A percentile compares a stretch with the other conserved stretches of the same genome.
Evolutionary conservation across 2,113 vertebrate species (phyloP).

Genomic region (Oxyruncus cristatus): DNA sequence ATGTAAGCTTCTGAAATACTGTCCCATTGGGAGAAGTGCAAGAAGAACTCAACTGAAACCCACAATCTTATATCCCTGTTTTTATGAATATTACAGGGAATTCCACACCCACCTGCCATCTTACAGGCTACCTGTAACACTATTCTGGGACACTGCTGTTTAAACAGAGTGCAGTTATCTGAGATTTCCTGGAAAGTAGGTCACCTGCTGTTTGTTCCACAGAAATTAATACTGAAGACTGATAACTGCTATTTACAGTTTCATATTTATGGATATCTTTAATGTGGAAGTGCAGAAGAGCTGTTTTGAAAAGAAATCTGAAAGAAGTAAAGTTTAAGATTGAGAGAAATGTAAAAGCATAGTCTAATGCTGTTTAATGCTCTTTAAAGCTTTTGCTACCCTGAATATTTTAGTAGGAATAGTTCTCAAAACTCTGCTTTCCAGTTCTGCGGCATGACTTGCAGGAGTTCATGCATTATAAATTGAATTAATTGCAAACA

Average conservation of each 20-base stretch:
- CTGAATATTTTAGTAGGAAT: not conserved
- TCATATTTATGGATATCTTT: not conserved
- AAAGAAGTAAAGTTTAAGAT: not conserved
- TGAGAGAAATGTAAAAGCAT: not conserved
- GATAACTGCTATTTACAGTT: not conserved
- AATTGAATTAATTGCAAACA: not conserved
- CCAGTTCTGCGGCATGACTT: not conserved
- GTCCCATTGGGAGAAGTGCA: not conserved
- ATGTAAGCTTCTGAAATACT: not conserved
- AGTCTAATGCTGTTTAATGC: not conserved
- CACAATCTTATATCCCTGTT: not conserved
- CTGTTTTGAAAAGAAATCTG: not conserved
- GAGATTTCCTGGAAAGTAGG: conserved; percentile 60
- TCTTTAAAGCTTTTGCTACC: not conserved
- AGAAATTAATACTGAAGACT: not conserved
- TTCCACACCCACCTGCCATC: not conserved
- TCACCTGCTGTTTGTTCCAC: conserved; percentile 68
- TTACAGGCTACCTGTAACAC: not conserved
- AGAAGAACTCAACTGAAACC: not conserved
- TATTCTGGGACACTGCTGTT: not conserved
- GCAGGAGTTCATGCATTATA: not conserved
- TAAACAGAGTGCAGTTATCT: conserved; percentile 14
- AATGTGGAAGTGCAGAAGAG: not conserved
- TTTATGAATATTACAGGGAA: not conserved
- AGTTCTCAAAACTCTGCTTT: not conserved